Evolutionary conservation across 2,113 vertebrate genomes (phyloP).

Genomic region (Salvator merianae): DNA sequence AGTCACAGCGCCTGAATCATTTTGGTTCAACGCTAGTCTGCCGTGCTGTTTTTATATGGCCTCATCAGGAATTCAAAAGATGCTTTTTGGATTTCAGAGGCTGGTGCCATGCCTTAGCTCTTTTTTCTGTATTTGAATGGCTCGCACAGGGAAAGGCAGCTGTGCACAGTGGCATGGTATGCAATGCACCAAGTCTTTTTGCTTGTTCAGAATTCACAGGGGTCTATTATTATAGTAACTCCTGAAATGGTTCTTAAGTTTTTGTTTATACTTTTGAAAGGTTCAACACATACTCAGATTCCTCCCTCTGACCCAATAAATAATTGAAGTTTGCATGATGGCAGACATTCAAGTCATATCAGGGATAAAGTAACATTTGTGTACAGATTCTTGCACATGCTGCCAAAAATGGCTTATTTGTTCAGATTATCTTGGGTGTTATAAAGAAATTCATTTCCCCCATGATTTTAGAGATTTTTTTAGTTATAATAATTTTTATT

Average conservation of each 20-base stretch:
- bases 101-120: background rate
- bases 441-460: too few species aligned
- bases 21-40: fast-evolving
- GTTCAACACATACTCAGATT: constrained; percentile 56
- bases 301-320: background rate
- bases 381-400: too few species aligned
- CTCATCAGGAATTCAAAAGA: background rate
- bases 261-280: constrained; percentile 60
- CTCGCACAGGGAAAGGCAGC: background rate
- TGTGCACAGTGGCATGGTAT: background rate
- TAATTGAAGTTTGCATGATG: constrained; percentile 63
- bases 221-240: constrained; percentile 68
- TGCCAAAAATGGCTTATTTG: background rate
- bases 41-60: fast-evolving
- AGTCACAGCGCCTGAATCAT: background rate
- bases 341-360: constrained; percentile 46
- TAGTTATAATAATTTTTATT: too few species aligned
- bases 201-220: constrained; percentile 49
- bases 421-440: too few species aligned
- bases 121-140: background rate
- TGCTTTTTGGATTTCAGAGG: background rate
- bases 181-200: background rate
- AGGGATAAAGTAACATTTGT: constrained; percentile 34
- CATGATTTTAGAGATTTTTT: too few species aligned
- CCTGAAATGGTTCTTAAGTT: constrained; percentile 58